Evolutionary conservation across 2,888 invertebrate species (phyloP), one percentile per base, ranked within the genome.

Genomic region (Proisotoma minuta): DNA sequence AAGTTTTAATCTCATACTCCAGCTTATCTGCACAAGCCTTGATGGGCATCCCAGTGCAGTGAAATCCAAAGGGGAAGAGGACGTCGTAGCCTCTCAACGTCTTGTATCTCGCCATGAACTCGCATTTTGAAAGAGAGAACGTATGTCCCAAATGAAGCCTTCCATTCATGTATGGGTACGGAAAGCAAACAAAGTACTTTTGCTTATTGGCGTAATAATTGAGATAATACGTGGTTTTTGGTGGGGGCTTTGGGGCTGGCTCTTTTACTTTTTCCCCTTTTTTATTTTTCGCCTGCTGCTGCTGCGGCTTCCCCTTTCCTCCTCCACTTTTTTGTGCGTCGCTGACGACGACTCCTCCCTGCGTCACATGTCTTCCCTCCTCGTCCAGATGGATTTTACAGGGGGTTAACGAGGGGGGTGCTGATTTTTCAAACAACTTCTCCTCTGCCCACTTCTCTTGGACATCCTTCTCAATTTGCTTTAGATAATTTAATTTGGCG

Each of bases 91-190:
- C 98, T 78, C 90, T 87, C 56, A 98, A 79, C n/a, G 96, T 85
- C 70, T 97, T 85, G 78, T 62, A 69, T 5, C 67, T 57, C 3
- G 60, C 61, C 52, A 62, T 66, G 43, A 69, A 71, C 81, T 99
- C 99, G 77, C 95, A 94, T 81, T 99, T 99, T 8, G 96, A 93
- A 51, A 99, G 77, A 2, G 96, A 91, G 81, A 99, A 99, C 15
- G 94, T 92, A 78, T 99, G 99, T 0, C 99, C 99, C 71, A 99
- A 81, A 83, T 99, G 99, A 59, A 99, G 84, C 50, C 92, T 85
- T 10, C 99, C 99, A 83, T 99, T 99, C 98, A 99, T 99, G 77
- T 99, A 99, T 0, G 99, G 99, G 80, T 87, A 99, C 1, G 99
- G 99, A 81, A 99, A 99, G 1, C 95, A 95, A 34, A 88, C 89